Base-by-base conservation (phyloP, 64 coral and sea anemone species). In the Stichodactyla mertensii region DNA sequence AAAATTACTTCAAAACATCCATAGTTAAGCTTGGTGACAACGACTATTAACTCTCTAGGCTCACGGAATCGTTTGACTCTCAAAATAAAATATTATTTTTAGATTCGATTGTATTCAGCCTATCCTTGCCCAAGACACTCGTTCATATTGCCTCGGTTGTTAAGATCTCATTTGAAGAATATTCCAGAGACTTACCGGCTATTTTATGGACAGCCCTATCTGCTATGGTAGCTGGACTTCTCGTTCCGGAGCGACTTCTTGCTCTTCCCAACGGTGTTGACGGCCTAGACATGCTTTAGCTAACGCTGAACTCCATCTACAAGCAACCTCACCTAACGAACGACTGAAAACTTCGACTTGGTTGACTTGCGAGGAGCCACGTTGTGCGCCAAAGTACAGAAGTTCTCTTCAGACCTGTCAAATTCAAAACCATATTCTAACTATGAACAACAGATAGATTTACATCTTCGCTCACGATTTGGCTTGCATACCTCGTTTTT, bases 181-280 rank as follows among this genome's bases (percentile, higher is more conserved):
- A 56, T 57, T 58, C 16, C 55, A 84, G 55, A 10, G 10, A 19
- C 90, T 70, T 87, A 91, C 90, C 90, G 80, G 90, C 90, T 54
- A 91, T 91, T 87, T 91, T 91, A 55, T 80, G 80, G 16, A 91
- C 90, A 28, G 90, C 90, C 52, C 90, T 54, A 83, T 91, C 90
- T 20, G 90, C 90, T 10, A 91, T 85, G 28, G 77, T 86, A 31
- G 90, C 85, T 10, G 90, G 90, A 59, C 90, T 91, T 53, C 57
- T 86, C 55, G 85, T 91, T 55, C 89, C 89, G n/a, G 89, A 91
- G 22, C 84, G 84, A 57, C 81, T 85, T 66, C 90, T 80, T 27
- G 78, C 64, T 55, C 90, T 82, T 16, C 78, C 85, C 16, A 91
- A 55, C 11, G 90, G 90, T 10, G 90, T 91, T 16, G 74, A 78